Conservation (phyloP, 2,113 vertebrate genomes). For the Gnathonemus echidnorhynchus region DNA sequence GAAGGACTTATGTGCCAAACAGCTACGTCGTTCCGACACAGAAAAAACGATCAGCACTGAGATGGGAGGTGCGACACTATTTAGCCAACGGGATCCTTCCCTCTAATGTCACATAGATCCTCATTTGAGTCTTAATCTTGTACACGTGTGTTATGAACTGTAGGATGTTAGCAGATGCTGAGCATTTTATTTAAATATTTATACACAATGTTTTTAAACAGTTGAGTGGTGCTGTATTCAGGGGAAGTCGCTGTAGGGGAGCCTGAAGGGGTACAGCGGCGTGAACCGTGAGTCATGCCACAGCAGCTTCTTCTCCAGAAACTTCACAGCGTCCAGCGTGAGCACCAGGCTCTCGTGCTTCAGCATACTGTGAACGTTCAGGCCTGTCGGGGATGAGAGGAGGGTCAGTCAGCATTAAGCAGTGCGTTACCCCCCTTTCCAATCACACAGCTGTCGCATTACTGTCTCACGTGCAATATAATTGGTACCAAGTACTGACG, state of each 20-base stretch:
- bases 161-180: slow-evolving; percentile 10
- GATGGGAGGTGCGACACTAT: slow-evolving; percentile 74
- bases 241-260: slow-evolving; percentile 71
- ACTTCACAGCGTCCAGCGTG: slow-evolving; percentile 62
- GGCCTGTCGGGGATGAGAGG: slow-evolving; percentile 48
- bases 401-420: neutral
- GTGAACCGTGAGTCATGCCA: slow-evolving; percentile 71
- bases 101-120: slow-evolving; percentile 31
- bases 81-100: slow-evolving; percentile 68
- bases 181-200: slow-evolving; percentile 42
- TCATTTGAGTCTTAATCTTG: neutral
- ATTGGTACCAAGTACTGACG: neutral
- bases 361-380: slow-evolving; percentile 82
- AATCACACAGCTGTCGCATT: neutral
- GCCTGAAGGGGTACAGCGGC: slow-evolving; percentile 63
- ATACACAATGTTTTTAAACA: neutral
- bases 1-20: slow-evolving; percentile 58
- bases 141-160: neutral
- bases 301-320: slow-evolving; percentile 78
- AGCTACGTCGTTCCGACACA: slow-evolving; percentile 73
- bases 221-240: neutral
- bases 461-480: neutral
- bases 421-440: neutral
- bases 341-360: slow-evolving; percentile 75
- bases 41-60: slow-evolving; percentile 74